Evolutionary conservation across 2,797 vertebrate genomes (phyloP), one percentile per base, ranked within the genome.

Genomic region (Lepus oiostolus): DNA sequence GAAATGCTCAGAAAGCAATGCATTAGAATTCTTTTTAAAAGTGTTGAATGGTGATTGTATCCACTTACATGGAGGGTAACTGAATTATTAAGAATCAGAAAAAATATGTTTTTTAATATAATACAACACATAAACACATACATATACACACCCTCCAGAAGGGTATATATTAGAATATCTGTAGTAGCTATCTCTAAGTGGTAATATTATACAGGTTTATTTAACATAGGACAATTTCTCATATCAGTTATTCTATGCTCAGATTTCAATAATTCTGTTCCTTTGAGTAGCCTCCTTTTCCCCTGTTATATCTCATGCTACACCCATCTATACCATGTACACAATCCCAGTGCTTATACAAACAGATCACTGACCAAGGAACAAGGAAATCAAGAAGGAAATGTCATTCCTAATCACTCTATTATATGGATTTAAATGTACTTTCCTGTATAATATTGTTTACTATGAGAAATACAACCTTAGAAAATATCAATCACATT

Each of bases 401-500:
- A 85, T 81, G 13, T 0, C 50, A 77, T 35, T 89, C 72, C 52
- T 60, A 80, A 71, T 70, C 54, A 94, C 17, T 89, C 35, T 68
- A 70, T 42, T 77, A 79, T 17, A 90, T 62, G 30, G 13, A 89
- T 74, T 90, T 96, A 92, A 91, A 82, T 85, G 85, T 19, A 68
- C 11, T 96, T 95, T 91, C 32, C 42, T 93, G 90, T 74, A 58
- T 87, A 81, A 92, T 80, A 68, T 5, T 87, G 90, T 54, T 90
- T 60, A 90, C 35, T 82, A n/a, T 92, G 22, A 94, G 85, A 90
- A 95, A 50, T 81, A 42, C 10, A 86, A 90, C 32, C 81, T 74
- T 81, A 77, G 32, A 82, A 82, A 95, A n/a, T 32, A 11, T 72
- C 75, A 74, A n/a, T 70, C 42, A 74, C 10, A 62, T 76, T 82